A percentile compares a stretch with the other conserved stretches of the same genome.
Conservation (phyloP, 2,797 vertebrate species). For the Macrochelys suwanniensis region DNA sequence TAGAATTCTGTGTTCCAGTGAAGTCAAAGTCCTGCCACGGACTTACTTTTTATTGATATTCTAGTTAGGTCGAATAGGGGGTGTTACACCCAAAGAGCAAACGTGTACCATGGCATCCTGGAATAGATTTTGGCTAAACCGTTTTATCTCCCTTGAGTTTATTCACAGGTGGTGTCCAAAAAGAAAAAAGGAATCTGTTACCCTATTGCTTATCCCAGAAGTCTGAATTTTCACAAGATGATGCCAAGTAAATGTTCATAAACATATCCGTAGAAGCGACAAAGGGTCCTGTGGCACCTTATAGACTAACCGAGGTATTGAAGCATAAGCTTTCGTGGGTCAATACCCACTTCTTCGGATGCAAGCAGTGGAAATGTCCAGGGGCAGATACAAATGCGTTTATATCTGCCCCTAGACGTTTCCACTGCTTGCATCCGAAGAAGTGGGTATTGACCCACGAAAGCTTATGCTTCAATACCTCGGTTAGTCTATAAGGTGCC, state of each 20-base stretch:
- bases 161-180: background rate
- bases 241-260: background rate
- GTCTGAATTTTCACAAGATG: background rate
- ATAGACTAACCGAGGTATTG: too few relatives aligned
- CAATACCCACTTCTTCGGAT: too few relatives aligned
- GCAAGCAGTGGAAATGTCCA: too few relatives aligned
- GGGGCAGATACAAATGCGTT: too few relatives aligned
- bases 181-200: constrained; percentile 15
- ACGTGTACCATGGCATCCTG: background rate
- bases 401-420: too few relatives aligned
- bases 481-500: too few relatives aligned
- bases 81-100: background rate
- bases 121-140: background rate
- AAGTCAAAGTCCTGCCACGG: background rate
- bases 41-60: background rate
- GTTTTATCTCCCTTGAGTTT: background rate
- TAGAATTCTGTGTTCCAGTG: background rate
- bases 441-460: too few relatives aligned
- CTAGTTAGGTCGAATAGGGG: background rate
- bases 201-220: constrained; percentile 3
- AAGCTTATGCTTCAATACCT: too few relatives aligned
- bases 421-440: too few relatives aligned
- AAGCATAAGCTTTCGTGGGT: too few relatives aligned
- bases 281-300: too few relatives aligned
- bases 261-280: too few relatives aligned